phyloP scores from a whole-genome alignment of 2,888 invertebrate genomes.

The Hoplodrina blanda region DNA sequence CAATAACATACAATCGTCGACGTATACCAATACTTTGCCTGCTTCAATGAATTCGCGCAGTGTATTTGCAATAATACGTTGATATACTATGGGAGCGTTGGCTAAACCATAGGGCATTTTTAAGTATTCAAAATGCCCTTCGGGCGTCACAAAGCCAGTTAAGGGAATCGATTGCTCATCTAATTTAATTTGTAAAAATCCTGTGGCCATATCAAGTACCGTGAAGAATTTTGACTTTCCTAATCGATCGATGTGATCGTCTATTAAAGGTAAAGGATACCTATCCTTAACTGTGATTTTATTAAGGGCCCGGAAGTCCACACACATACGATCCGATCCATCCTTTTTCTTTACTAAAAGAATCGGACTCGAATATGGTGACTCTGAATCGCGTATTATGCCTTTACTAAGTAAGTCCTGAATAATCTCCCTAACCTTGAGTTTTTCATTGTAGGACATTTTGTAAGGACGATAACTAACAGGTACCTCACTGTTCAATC shows the following conservation, averaged over 20 bases:
- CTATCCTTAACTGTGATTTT: conserved; percentile 55
- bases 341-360: background rate
- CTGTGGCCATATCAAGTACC: conserved; percentile 13
- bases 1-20: conserved; percentile 1
- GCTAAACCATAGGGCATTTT: conserved; percentile 3
- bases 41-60: background rate
- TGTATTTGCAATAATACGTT: conserved; percentile 1
- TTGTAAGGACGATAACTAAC: background rate
- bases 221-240: conserved; percentile 22
- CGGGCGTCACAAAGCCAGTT: conserved; percentile 3
- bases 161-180: background rate
- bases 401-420: background rate
- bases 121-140: background rate
- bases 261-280: conserved; percentile 13
- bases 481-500: background rate
- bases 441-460: background rate
- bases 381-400: background rate
- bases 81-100: background rate
- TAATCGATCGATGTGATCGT: conserved; percentile 10
- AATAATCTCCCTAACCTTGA: background rate
- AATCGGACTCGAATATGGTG: background rate
- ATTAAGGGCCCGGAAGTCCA: background rate
- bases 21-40: background rate
- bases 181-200: background rate
- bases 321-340: background rate